phyloP scores from a whole-genome alignment of 2,113 vertebrate species.

The Cavia porcellus region DNA sequence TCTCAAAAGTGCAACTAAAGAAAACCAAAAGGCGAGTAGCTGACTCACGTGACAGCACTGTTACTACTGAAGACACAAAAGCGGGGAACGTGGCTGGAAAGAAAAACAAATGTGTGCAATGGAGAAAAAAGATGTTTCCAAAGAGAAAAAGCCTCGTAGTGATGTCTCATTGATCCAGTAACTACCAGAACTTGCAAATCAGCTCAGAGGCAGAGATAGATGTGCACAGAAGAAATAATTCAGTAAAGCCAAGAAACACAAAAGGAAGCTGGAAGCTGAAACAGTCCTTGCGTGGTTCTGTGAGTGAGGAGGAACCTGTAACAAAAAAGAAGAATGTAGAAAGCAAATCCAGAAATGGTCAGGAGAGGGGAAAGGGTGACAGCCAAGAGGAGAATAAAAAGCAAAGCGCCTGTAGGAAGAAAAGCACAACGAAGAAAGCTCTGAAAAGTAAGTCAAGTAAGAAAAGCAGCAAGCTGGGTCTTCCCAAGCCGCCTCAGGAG shows the following conservation, averaged over 20 bases:
- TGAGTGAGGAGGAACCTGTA: slow-evolving; percentile 74
- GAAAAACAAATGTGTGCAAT: slow-evolving; percentile 84
- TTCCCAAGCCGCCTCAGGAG: not conserved
- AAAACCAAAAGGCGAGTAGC: slow-evolving; percentile 92
- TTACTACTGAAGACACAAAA: slow-evolving; percentile 74
- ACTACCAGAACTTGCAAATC: slow-evolving; percentile 89
- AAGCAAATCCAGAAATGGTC: slow-evolving; percentile 77
- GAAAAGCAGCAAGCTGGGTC: slow-evolving; percentile 77
- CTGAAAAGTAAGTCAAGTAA: slow-evolving; percentile 85
- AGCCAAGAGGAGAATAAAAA: slow-evolving; percentile 77
- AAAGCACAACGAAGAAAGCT: slow-evolving; percentile 86
- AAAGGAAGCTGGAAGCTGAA: slow-evolving; percentile 85
- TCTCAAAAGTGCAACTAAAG: slow-evolving; percentile 97
- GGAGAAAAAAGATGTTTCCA: slow-evolving; percentile 85
- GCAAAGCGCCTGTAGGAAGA: slow-evolving; percentile 81
- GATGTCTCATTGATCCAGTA: slow-evolving; percentile 89
- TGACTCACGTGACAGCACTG: slow-evolving; percentile 55
- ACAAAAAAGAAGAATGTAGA: slow-evolving; percentile 84
- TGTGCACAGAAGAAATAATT: slow-evolving; percentile 84
- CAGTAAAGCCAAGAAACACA: slow-evolving; percentile 87
- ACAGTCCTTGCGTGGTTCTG: slow-evolving; percentile 67
- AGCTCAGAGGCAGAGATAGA: slow-evolving; percentile 70
- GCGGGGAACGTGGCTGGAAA: slow-evolving; percentile 84
- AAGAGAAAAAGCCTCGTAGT: slow-evolving; percentile 83
- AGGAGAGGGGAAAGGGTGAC: slow-evolving; percentile 79